phyloP scores from a whole-genome alignment of 2,113 vertebrate species.

The Lasiurus borealis region DNA sequence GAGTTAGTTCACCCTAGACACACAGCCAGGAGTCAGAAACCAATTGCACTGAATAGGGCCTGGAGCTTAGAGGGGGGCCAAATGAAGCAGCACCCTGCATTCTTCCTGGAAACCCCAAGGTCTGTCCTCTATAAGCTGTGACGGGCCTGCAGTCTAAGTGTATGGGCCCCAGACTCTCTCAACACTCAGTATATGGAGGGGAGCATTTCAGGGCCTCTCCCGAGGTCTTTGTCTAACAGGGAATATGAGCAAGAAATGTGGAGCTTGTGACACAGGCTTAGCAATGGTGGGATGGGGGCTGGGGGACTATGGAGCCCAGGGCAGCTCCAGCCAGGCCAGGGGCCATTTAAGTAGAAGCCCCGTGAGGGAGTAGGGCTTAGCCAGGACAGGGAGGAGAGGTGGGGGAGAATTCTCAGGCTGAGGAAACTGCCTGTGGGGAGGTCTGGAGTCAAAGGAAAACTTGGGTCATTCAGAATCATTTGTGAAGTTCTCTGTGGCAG shows the following conservation, averaged over 20 bases:
- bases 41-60: background rate
- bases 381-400: background rate
- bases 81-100: background rate
- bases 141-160: accelerated
- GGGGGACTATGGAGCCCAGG: background rate
- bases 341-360: background rate
- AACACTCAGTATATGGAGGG: background rate
- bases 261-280: background rate
- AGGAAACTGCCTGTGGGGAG: background rate
- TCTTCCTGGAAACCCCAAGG: background rate
- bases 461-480: background rate
- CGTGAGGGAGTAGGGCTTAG: background rate
- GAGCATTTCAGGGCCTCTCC: background rate
- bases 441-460: background rate
- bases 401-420: background rate
- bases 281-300: background rate
- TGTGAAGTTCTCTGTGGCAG: background rate
- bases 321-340: background rate
- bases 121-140: background rate
- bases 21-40: background rate
- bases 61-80: background rate
- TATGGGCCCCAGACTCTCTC: background rate
- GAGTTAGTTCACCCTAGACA: background rate
- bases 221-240: background rate
- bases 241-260: background rate